Conservation (phyloP, 2,888 invertebrate species). For the Andrena chrysosceles region DNA sequence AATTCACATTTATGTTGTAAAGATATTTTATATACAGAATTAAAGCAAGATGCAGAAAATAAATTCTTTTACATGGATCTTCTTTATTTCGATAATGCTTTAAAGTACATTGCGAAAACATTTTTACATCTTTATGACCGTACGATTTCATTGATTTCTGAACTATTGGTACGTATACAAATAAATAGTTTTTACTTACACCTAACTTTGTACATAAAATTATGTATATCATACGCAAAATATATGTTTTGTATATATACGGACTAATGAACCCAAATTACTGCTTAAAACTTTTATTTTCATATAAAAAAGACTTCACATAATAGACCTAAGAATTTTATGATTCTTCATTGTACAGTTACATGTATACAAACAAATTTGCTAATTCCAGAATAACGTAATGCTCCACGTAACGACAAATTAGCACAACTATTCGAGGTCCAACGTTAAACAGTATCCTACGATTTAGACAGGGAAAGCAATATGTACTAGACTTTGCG, state of each 20-base stretch:
- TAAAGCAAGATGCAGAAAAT: not conserved
- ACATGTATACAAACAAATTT: constrained; percentile 8
- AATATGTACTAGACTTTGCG: not conserved
- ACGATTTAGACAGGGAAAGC: constrained; percentile 4
- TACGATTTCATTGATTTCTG: constrained; percentile 22
- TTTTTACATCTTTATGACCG: constrained; percentile 42
- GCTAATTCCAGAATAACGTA: not conserved
- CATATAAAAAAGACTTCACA: constrained; percentile 18
- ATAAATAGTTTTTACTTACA: constrained; percentile 54
- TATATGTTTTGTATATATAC: constrained; percentile 32
- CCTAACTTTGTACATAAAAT: constrained; percentile 55
- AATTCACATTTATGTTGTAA: not conserved
- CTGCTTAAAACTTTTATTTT: constrained; percentile 18
- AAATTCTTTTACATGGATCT: constrained; percentile 37
- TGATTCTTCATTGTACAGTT: not conserved
- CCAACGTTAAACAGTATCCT: not conserved
- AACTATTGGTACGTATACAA: constrained; percentile 41
- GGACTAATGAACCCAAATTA: constrained; percentile 22
- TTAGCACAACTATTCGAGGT: constrained; percentile 10
- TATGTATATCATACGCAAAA: constrained; percentile 40
- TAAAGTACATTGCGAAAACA: constrained; percentile 46
- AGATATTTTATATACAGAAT: not conserved
- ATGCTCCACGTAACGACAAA: not conserved
- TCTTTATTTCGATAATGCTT: constrained; percentile 49
- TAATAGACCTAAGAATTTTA: constrained; percentile 1